Base-by-base conservation (phyloP, 2,888 invertebrate species). In the Trachelus iudaicus region DNA sequence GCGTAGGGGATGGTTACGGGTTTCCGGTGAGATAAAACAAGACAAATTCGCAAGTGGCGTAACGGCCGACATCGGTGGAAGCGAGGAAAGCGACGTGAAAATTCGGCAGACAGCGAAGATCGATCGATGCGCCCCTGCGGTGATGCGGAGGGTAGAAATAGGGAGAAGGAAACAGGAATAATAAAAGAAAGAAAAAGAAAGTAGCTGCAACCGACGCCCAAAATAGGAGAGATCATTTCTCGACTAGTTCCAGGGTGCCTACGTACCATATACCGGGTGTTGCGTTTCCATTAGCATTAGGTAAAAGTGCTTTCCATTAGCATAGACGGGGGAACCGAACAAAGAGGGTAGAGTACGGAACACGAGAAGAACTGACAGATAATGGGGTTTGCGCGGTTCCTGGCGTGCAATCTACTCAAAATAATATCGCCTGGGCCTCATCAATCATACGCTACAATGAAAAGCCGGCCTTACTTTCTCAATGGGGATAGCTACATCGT, bases 231-330 rank as follows among this genome's bases (percentile, higher is more conserved):
- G 79, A 84, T 84, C 79, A 83, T 84, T 83, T 83, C 81, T 82
- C 78, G 82, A 71, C 71, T 33, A 33, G 71, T 71, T 56, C 4
- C 31, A 71, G 31, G 31, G 0, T 6, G 31, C 31, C 31, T 71
- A 4, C 13, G 71, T 33, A 9, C 13, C 35, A n/a, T n/a, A 35
- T 74, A 74, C 33, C n/a, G 73, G 75, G 34, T 76, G 79, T 84
- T 85, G 83, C 84, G 83, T 85, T 87, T 86, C 86, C 87, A 88
- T 88, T 88, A 88, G 86, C 86, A 88, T 88, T 85, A 85, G 86
- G 87, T 87, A 87, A 89, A 88, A 89, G 87, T 87, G 87, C 88
- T 88, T 89, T 89, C 87, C 89, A 89, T 89, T 87, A 88, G 86
- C 86, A 86, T 84, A 83, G 85, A 83, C 85, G 84, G 86, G 77